These are phyloP conservation scores for Cryptoprocta ferox DNA, from an alignment of 2,797 vertebrate genomes.

Conservation along the genomic window DNA sequence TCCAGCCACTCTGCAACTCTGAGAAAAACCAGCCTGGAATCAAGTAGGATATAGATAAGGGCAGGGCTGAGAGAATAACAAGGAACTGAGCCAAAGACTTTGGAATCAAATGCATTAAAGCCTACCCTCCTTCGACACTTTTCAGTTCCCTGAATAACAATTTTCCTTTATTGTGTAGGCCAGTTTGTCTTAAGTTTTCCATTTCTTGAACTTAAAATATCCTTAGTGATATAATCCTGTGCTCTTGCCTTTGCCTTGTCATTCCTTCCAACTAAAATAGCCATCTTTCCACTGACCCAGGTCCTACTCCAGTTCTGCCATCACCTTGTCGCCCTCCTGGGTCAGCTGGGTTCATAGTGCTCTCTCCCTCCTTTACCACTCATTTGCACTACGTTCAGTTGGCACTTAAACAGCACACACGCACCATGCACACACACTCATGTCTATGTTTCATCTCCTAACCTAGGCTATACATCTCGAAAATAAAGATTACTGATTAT, in stretches of 20 bases:
- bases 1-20: background rate
- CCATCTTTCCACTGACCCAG: background rate
- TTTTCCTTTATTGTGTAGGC: background rate
- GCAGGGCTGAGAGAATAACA: background rate
- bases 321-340: background rate
- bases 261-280: background rate
- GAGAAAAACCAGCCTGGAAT: background rate
- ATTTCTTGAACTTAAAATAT: background rate
- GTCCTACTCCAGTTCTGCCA: background rate
- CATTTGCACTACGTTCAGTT: background rate
- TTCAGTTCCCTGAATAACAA: background rate
- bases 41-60: background rate
- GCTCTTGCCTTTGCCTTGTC: background rate
- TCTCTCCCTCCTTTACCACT: background rate
- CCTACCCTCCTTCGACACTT: background rate
- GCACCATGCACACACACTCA: too few relatives aligned
- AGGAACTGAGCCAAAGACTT: background rate
- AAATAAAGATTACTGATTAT: slow-evolving; percentile 3
- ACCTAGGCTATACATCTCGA: background rate
- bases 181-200: background rate
- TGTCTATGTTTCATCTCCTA: background rate
- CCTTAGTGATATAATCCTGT: background rate
- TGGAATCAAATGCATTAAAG: background rate
- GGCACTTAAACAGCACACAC: background rate
- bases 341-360: background rate